Conservation (phyloP, 2,888 invertebrate species). For the Hydroisotoma schaefferi region DNA sequence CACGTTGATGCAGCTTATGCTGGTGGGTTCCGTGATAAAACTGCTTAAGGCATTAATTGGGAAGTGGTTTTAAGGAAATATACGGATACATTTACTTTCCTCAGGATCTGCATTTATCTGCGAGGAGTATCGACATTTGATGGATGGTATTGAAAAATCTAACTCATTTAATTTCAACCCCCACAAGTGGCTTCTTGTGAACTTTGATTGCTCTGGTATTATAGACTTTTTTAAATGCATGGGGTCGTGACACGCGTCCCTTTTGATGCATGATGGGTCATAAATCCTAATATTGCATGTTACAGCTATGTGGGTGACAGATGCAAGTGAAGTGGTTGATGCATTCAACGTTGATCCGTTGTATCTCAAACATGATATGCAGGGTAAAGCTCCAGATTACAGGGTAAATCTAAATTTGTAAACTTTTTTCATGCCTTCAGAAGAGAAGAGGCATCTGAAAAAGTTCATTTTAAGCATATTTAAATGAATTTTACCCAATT, state of each 20-base stretch:
- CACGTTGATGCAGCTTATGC: slow-evolving; percentile 98
- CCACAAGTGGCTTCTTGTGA: slow-evolving; percentile 98
- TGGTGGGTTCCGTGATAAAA: slow-evolving; percentile 55
- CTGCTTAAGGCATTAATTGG: background rate
- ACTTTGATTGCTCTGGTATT: slow-evolving; percentile 97
- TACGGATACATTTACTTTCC: too few species aligned
- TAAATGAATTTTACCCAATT: slow-evolving; percentile 10
- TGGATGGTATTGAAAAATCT: slow-evolving; percentile 82
- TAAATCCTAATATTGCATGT: background rate
- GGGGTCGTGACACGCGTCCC: too few species aligned
- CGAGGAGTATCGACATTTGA: slow-evolving; percentile 86
- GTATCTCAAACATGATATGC: slow-evolving; percentile 90
- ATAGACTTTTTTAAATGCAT: too few species aligned
- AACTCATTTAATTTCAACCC: slow-evolving; percentile 99
- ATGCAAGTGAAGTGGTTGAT: slow-evolving; percentile 83
- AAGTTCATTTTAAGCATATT: too few species aligned
- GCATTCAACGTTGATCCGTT: slow-evolving; percentile 97
- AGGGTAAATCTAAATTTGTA: slow-evolving; percentile 57
- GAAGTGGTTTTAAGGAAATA: too few species aligned
- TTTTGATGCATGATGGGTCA: too few species aligned
- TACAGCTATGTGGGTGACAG: slow-evolving; percentile 60
- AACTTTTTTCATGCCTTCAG: background rate
- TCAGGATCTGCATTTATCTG: slow-evolving; percentile 86
- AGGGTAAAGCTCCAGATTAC: slow-evolving; percentile 86
- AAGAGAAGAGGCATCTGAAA: background rate